Evolutionary conservation across 2,888 invertebrate genomes (phyloP).

Genomic region (Meteorus colon): DNA sequence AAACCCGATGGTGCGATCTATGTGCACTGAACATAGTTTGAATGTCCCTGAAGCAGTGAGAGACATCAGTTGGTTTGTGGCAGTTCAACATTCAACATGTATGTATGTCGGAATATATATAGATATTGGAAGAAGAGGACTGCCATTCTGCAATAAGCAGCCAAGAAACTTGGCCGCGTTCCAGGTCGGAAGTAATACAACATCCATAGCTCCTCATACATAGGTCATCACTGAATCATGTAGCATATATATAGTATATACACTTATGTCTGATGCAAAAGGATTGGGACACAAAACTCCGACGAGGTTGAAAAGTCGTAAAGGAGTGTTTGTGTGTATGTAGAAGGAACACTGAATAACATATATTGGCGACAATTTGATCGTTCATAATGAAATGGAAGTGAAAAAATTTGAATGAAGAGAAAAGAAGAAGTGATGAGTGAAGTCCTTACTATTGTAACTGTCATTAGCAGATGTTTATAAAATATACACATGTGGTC

Average conservation of each 20-base stretch:
- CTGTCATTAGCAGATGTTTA: too few relatives aligned
- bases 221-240: background rate
- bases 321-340: background rate
- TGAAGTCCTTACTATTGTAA: background rate
- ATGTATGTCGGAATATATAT: constrained; percentile 16
- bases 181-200: constrained; percentile 67
- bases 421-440: background rate
- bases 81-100: constrained; percentile 29
- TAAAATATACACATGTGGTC: too few relatives aligned
- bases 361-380: background rate
- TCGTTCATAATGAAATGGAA: background rate
- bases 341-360: too few relatives aligned
- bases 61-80: constrained; percentile 39
- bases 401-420: background rate
- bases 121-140: constrained; percentile 46
- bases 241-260: background rate
- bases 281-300: background rate
- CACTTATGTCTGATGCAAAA: background rate
- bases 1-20: constrained; percentile 49
- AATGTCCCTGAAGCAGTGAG: constrained; percentile 41
- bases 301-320: background rate
- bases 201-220: constrained; percentile 42
- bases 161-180: constrained; percentile 64
- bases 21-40: constrained; percentile 39
- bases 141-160: constrained; percentile 61